Percentiles rank a stretch among this genome's conserved stretches.
phyloP scores from a whole-genome alignment of 2,797 vertebrate genomes.

The Eremophila alpestris region DNA sequence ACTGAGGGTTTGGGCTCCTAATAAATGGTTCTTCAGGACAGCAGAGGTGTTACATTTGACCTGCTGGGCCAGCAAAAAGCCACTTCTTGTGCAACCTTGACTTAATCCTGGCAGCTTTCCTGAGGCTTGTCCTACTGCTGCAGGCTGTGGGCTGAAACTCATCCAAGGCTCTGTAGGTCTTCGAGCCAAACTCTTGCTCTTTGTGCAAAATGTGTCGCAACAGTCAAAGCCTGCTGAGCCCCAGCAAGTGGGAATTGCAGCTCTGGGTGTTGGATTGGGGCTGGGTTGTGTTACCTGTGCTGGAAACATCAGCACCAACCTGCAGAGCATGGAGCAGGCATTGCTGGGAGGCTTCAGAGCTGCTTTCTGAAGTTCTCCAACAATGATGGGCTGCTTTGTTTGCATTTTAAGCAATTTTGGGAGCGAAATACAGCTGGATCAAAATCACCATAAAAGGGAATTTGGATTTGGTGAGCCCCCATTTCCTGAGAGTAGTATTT shows the following conservation, averaged over 20 bases:
- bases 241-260: neutral
- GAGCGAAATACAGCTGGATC: neutral
- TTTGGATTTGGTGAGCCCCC: conserved; percentile 1
- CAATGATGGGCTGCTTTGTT: neutral
- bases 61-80: neutral
- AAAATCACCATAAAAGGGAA: conserved; percentile 20
- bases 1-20: neutral
- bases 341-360: conserved; percentile 32
- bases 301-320: neutral
- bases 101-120: neutral
- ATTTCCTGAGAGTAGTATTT: neutral
- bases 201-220: neutral
- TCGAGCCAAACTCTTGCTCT: conserved; percentile 1
- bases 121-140: neutral
- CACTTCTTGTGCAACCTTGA: neutral
- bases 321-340: conserved; percentile 13
- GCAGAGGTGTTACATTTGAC: neutral
- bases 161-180: neutral
- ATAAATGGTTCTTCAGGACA: neutral
- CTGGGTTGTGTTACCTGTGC: neutral
- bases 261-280: neutral
- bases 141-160: conserved; percentile 5
- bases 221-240: neutral
- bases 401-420: conserved; percentile 2
- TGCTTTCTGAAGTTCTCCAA: neutral